Evolutionary conservation across 2,888 invertebrate species (phyloP), one percentile per base, ranked within the genome.

Genomic region (Steinernema scapterisci): DNA sequence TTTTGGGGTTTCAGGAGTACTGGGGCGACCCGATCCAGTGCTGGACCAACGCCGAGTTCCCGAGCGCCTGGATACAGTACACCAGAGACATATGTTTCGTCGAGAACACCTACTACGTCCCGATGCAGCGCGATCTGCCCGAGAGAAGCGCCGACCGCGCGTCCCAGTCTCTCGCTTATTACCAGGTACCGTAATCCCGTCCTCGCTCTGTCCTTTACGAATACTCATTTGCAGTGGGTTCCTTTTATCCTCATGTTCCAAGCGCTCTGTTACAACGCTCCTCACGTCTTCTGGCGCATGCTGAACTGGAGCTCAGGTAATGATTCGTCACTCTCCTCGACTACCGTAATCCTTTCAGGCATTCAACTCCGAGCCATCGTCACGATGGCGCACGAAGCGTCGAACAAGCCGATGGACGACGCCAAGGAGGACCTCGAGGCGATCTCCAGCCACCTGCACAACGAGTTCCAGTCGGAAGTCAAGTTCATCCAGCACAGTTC

Each of bases 131-230:
- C 9, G 70, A 76, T 16, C 78, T 82, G 77, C 82, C 84, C 9
- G 54, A 76, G 19, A 25, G 73, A 0, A 52, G 72, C n/a, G 51
- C 73, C 1, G 74, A 75, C 25, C 75, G 85, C 23, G 81, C 84
- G 71, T 52, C 70, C n/a, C 43, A 73, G 21, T 80, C 84, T 70
- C 74, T 86, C 56, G 80, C 77, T 3, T 86, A 85, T 76, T 86
- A 86, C 75, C 85, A 85, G 79, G 83, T 84, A 63, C 23, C 25
- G 46, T 70, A 21, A 45, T 31, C 52, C n/a, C 43, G 13, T 6
- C 6, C 31, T 38, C 21, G 70, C 77, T 76, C 21, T 77, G 25
- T n/a, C n/a, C n/a, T n/a, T n/a, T n/a, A n/a, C n/a, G n/a, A n/a
- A 16, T 23, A 23, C 23, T 43, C 54, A 16, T 76, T 38, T 77